Conservation (phyloP, 2,888 invertebrate species). For the Aleiodes leptofemur region DNA sequence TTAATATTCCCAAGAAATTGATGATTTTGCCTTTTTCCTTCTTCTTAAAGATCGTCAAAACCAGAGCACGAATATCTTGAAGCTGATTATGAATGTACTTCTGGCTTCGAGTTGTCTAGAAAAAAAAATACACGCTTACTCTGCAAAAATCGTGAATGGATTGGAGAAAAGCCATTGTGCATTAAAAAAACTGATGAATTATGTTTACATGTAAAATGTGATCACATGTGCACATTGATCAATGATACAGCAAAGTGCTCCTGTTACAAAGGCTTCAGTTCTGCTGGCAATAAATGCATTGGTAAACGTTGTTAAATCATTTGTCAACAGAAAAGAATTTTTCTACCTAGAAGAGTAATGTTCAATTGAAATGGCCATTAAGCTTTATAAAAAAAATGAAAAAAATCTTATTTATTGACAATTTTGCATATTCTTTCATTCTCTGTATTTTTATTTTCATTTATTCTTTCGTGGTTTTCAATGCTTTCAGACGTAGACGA, state of each 20-base stretch:
- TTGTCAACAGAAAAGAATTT: conserved; percentile 11
- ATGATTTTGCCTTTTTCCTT: not conserved
- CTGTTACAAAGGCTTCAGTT: conserved; percentile 69
- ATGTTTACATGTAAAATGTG: conserved; percentile 68
- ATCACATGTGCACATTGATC: conserved; percentile 70
- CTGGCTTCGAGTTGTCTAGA: conserved; percentile 65
- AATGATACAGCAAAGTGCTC: conserved; percentile 67
- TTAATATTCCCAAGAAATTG: not conserved
- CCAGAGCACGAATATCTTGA: conserved; percentile 72
- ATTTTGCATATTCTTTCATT: not conserved
- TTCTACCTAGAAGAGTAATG: conserved; percentile 13
- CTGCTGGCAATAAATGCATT: conserved; percentile 65
- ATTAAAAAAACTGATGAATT: conserved; percentile 59
- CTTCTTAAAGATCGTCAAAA: conserved; percentile 65
- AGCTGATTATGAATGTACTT: conserved; percentile 71
- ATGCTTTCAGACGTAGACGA: conserved; percentile 64
- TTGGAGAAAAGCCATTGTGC: conserved; percentile 69
- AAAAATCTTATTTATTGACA: not conserved
- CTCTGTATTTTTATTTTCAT: too few species aligned
- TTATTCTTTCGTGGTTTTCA: not conserved
- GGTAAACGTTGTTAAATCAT: conserved; percentile 59
- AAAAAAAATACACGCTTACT: conserved; percentile 63
- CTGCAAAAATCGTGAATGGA: conserved; percentile 70
- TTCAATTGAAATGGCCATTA: conserved; percentile 10
- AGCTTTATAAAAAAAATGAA: not conserved